Evolutionary conservation across 2,113 vertebrate genomes (phyloP).

Genomic region (Xenopus tropicalis): DNA sequence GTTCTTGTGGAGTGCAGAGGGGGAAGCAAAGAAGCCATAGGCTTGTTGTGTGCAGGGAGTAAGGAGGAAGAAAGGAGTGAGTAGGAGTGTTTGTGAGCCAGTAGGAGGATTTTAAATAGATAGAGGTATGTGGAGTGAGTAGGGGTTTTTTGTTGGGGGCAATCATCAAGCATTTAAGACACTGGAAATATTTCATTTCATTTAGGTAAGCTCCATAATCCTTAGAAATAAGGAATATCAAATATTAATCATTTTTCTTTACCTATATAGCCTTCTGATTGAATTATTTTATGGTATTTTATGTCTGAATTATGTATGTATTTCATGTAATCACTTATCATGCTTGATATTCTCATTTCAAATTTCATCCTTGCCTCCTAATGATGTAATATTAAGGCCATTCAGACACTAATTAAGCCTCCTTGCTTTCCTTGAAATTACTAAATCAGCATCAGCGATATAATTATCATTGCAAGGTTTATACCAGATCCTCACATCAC

Average conservation of each 20-base stretch:
- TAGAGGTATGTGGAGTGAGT: too few relatives aligned
- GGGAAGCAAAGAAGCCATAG: too few relatives aligned
- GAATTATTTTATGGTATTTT: constrained; percentile 34
- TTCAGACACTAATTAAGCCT: constrained; percentile 93
- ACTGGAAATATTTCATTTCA: constrained; percentile 70
- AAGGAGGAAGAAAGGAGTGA: too few relatives aligned
- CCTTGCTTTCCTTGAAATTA: constrained; percentile 85
- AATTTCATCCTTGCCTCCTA: constrained; percentile 83
- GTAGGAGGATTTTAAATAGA: too few relatives aligned
- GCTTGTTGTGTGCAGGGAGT: too few relatives aligned
- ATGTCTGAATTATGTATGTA: constrained; percentile 81
- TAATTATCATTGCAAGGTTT: constrained; percentile 91
- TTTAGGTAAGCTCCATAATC: constrained; percentile 77
- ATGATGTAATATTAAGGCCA: constrained; percentile 93
- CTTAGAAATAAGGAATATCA: constrained; percentile 61
- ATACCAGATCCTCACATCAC: constrained; percentile 68
- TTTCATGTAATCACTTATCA: constrained; percentile 81
- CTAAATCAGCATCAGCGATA: constrained; percentile 90
- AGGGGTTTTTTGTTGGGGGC: too few relatives aligned
- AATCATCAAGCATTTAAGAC: too few relatives aligned
- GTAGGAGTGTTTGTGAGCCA: too few relatives aligned
- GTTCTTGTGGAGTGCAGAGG: too few relatives aligned
- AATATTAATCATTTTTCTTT: too few relatives aligned
- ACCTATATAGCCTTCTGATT: constrained; percentile 55
- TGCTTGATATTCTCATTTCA: constrained; percentile 91